Conservation (phyloP, 30 jellyfish, hydroid and myxozoan species). For the Cassiopea xamachana region DNA sequence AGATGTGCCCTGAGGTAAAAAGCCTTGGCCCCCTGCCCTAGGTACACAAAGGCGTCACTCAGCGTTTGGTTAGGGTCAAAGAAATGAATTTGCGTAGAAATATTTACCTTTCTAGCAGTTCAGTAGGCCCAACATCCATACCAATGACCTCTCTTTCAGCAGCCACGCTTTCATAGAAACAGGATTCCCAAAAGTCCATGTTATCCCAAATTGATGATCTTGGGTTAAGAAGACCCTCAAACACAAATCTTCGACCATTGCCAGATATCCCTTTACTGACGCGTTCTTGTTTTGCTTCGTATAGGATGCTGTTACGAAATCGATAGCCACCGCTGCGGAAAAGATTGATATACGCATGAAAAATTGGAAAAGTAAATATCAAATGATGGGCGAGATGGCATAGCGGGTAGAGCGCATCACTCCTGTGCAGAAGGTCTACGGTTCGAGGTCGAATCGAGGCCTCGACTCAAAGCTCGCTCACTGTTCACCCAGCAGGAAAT, state of each 20-base stretch:
- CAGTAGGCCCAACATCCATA: constrained; percentile 84
- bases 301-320: constrained; percentile 52
- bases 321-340: constrained; percentile 76
- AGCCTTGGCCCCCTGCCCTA: too few species aligned
- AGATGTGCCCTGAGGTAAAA: too few species aligned
- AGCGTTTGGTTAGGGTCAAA: too few species aligned
- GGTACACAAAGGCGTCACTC: too few species aligned
- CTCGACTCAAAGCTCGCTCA: too few species aligned
- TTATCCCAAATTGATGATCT: constrained; percentile 89
- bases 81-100: too few species aligned
- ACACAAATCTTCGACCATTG: constrained; percentile 90
- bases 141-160: constrained; percentile 96
- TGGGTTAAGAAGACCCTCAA: constrained; percentile 83
- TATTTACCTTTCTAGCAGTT: constrained; percentile 79
- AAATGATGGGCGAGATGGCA: too few species aligned
- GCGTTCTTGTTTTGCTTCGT: constrained; percentile 74
- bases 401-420: too few species aligned
- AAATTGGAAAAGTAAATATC: background rate
- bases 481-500: too few species aligned
- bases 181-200: constrained; percentile 89
- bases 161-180: constrained; percentile 91
- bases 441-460: too few species aligned
- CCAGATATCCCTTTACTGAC: constrained; percentile 95
- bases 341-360: background rate
- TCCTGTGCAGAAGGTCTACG: too few species aligned